These are phyloP conservation scores for Pseudomyrmex cubaensis DNA, from an alignment of 1,140 invertebrate species.

Conservation along the genomic window DNA sequence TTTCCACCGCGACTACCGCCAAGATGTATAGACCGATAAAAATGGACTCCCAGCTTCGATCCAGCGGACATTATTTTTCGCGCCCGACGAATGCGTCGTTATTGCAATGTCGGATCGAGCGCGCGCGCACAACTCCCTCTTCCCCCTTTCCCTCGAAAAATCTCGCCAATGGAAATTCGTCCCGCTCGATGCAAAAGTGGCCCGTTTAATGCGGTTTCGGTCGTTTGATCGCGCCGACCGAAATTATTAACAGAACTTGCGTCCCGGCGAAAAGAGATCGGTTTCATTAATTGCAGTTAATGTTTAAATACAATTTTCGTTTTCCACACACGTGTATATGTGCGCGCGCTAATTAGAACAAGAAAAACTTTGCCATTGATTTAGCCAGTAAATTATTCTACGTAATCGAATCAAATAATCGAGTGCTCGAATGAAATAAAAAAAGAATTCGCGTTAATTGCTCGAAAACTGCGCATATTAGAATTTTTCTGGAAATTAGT, in stretches of 20 bases:
- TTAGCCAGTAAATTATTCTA: no score
- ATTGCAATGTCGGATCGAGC: slow-evolving; percentile 39
- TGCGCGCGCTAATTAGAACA: no score
- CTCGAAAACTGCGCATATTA: neutral
- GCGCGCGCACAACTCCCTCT: no score
- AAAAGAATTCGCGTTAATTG: neutral
- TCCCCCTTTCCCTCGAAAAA: slow-evolving; percentile 16
- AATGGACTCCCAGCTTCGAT: slow-evolving; percentile 72
- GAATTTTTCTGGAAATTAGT: neutral
- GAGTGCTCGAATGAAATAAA: neutral
- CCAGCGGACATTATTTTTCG: slow-evolving; percentile 70
- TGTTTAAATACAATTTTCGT: neutral
- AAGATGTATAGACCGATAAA: slow-evolving; percentile 76
- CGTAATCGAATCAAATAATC: no score
- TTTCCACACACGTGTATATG: neutral
- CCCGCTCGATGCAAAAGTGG: slow-evolving; percentile 17
- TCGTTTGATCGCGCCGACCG: slow-evolving; percentile 47
- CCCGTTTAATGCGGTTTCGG: slow-evolving; percentile 61
- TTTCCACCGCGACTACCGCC: slow-evolving; percentile 32
- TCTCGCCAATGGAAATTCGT: slow-evolving; percentile 57
- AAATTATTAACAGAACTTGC: slow-evolving; percentile 55
- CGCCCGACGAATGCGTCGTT: slow-evolving; percentile 29
- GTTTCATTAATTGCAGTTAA: neutral
- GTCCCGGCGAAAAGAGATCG: neutral
- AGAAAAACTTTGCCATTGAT: no score